phyloP scores from a whole-genome alignment of 2,888 invertebrate genomes.

The Drosophila tanythrix region DNA sequence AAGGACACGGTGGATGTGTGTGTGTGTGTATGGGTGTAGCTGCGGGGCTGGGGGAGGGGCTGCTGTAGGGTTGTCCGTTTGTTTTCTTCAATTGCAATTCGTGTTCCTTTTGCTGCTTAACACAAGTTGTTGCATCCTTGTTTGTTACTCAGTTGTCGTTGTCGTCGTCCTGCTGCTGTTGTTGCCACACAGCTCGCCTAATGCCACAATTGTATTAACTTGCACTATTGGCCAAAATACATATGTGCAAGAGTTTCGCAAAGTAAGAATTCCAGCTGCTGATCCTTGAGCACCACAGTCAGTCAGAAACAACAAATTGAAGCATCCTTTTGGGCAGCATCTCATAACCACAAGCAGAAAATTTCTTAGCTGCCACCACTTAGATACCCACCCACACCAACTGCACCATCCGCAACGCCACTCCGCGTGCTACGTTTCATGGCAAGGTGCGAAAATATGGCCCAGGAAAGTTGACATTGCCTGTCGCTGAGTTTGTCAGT shows the following conservation, averaged over 20 bases:
- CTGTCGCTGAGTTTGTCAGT: constrained; percentile 15
- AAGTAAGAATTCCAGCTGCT: neutral
- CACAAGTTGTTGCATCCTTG: constrained; percentile 66
- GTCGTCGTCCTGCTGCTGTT: neutral
- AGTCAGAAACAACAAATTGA: neutral
- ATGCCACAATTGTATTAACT: constrained; percentile 49
- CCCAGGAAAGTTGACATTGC: constrained; percentile 39
- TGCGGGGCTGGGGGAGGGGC: neutral
- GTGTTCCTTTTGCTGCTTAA: constrained; percentile 47
- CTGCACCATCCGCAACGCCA: neutral
- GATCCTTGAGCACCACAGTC: neutral
- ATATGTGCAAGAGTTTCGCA: constrained; percentile 5
- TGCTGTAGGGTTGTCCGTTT: constrained; percentile 32
- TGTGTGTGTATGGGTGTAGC: neutral
- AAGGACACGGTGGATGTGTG: neutral
- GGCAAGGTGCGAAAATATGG: constrained; percentile 69
- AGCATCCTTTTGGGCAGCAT: neutral
- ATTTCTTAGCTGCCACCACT: neutral
- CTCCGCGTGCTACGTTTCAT: constrained; percentile 26
- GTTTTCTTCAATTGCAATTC: constrained; percentile 62
- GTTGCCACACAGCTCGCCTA: constrained; percentile 5
- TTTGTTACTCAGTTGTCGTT: constrained; percentile 34
- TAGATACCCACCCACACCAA: neutral
- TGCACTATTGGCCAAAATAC: constrained; percentile 18
- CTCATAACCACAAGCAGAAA: neutral